phyloP scores from a whole-genome alignment of 2,113 vertebrate genomes.

The Dicaeum eximium region DNA sequence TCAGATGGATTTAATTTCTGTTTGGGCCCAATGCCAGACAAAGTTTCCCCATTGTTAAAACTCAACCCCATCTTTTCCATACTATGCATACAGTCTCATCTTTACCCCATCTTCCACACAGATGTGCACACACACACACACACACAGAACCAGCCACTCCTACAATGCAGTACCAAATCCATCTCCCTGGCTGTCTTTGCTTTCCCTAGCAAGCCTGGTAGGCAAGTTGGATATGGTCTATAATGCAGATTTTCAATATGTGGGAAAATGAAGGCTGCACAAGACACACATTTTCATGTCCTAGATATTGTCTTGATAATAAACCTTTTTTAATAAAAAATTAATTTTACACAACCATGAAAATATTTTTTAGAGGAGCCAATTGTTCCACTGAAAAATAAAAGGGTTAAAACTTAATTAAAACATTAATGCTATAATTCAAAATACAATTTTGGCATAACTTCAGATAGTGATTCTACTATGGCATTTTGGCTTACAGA shows the following conservation, averaged over 20 bases:
- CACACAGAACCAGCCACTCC: not conserved
- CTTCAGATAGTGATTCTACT: not conserved
- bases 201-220: not conserved
- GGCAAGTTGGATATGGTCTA: not conserved
- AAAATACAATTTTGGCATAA: not conserved
- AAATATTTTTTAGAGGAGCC: not conserved
- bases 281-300: not conserved
- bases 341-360: not conserved
- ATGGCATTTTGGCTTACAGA: not conserved
- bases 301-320: not conserved
- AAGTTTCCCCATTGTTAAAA: conserved; percentile 37
- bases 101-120: not conserved
- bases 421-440: conserved; percentile 8
- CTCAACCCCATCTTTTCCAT: not conserved
- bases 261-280: not conserved
- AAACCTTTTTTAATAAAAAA: conserved; percentile 53
- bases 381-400: conserved; percentile 22
- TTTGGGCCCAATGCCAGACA: conserved; percentile 8
- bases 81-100: not conserved
- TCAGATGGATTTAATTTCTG: conserved; percentile 51
- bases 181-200: not conserved
- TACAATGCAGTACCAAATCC: not conserved
- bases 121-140: not conserved
- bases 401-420: conserved; percentile 22
- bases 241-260: not conserved